phyloP scores from a whole-genome alignment of 2,113 vertebrate species.

The Grammatotria lemairii region DNA sequence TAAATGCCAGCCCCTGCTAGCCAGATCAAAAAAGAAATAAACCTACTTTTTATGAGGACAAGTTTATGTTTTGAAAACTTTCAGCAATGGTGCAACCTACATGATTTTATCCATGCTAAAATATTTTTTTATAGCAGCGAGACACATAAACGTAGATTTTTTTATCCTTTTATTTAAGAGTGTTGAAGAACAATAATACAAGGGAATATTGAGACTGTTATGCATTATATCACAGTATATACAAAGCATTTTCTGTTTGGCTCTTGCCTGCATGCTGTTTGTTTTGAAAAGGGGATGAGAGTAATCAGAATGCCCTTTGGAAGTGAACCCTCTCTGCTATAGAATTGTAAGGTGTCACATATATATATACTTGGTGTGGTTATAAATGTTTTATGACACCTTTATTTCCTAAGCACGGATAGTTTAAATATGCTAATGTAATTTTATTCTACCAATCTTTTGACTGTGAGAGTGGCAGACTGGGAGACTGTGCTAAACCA shows the following conservation, averaged over 20 bases:
- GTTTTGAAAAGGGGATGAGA: neutral
- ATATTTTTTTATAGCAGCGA: neutral
- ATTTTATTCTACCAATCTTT: neutral
- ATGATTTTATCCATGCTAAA: neutral
- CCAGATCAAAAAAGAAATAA: neutral
- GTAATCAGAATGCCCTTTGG: neutral
- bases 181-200: neutral
- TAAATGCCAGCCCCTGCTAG: neutral
- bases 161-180: neutral
- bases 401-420: neutral
- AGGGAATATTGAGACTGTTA: neutral
- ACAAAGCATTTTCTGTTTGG: neutral
- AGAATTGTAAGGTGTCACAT: neutral
- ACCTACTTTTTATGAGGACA: neutral
- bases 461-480: neutral
- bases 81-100: neutral
- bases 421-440: slow-evolving; percentile 20
- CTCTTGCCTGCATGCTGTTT: neutral
- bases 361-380: neutral
- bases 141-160: fast-evolving
- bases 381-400: neutral
- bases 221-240: neutral
- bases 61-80: neutral
- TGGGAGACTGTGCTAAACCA: neutral
- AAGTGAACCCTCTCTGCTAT: neutral